Percentiles rank a stretch among this genome's conserved stretches.
Conservation (phyloP, 1,140 invertebrate genomes). For the Thaumetopoea pityocampa region DNA sequence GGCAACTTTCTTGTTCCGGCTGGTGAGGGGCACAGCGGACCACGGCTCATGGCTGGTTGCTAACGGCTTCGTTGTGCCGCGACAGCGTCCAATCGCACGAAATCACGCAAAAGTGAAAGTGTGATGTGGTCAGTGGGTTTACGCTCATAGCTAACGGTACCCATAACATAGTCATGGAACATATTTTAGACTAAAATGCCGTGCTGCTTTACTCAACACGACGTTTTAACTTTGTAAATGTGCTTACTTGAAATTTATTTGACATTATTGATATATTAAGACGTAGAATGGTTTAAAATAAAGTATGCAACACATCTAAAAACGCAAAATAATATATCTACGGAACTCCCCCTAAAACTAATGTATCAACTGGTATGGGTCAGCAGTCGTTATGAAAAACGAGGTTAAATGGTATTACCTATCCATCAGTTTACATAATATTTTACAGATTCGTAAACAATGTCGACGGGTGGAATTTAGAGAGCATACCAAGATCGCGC, state of each 20-base stretch:
- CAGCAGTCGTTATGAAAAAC: constrained; percentile 18
- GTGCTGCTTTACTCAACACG: too few relatives aligned
- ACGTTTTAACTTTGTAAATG: too few relatives aligned
- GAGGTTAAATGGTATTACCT: constrained; percentile 26
- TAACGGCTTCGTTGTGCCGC: too few relatives aligned
- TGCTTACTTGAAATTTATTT: too few relatives aligned
- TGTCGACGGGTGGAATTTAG: background rate
- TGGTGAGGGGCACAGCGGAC: constrained; percentile 27
- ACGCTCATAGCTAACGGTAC: constrained; percentile 14
- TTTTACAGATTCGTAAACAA: background rate
- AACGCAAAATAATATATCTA: too few relatives aligned
- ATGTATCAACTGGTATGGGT: constrained; percentile 16
- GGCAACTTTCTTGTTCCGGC: constrained; percentile 57
- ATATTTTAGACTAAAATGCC: too few relatives aligned
- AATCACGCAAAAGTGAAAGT: constrained; percentile 66
- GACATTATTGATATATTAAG: too few relatives aligned
- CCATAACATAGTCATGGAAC: background rate
- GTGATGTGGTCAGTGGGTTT: constrained; percentile 42
- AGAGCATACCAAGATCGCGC: background rate
- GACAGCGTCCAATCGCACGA: constrained; percentile 41
- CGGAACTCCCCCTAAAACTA: too few relatives aligned
- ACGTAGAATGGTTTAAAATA: too few relatives aligned
- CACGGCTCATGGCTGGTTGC: constrained; percentile 17
- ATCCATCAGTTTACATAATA: constrained; percentile 10
- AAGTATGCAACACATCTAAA: too few relatives aligned